phyloP scores from a whole-genome alignment of 2,888 invertebrate species.

The Lamproptera curius region DNA sequence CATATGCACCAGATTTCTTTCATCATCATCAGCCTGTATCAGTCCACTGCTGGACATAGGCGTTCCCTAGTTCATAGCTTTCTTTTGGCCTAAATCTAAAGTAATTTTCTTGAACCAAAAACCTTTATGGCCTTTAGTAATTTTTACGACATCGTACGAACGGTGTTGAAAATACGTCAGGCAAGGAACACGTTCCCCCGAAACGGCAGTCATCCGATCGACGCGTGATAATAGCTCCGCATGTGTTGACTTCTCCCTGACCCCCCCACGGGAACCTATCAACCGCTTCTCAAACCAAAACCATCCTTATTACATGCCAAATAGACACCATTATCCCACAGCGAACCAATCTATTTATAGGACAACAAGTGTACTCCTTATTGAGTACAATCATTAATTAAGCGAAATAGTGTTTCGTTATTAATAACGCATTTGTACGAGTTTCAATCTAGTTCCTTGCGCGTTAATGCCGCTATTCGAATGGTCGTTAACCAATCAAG shows the following conservation, averaged over 20 bases:
- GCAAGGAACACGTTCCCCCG: background rate
- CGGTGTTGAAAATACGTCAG: too few relatives aligned
- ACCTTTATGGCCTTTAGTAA: too few relatives aligned
- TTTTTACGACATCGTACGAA: too few relatives aligned
- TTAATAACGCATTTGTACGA: constrained; percentile 1
- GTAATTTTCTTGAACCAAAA: too few relatives aligned
- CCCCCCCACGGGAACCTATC: constrained; percentile 28
- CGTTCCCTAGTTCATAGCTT: too few relatives aligned
- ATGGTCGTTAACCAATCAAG: background rate
- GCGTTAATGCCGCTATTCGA: background rate
- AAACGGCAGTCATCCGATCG: constrained; percentile 11
- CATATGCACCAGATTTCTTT: too few relatives aligned
- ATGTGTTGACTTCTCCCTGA: constrained; percentile 17
- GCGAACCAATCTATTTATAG: constrained; percentile 27
- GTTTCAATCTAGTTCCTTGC: constrained; percentile 3
- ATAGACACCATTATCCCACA: constrained; percentile 11
- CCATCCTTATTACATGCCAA: background rate
- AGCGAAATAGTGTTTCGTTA: constrained; percentile 31
- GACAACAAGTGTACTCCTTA: constrained; percentile 30
- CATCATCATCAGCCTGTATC: too few relatives aligned
- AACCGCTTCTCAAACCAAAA: constrained; percentile 18
- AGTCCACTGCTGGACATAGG: too few relatives aligned
- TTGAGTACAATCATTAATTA: constrained; percentile 35
- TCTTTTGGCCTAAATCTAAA: too few relatives aligned
- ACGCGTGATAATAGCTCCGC: constrained; percentile 14